These are phyloP conservation scores for Ursus arctos DNA, from an alignment of 2,113 vertebrate genomes.

Conservation along the genomic window DNA sequence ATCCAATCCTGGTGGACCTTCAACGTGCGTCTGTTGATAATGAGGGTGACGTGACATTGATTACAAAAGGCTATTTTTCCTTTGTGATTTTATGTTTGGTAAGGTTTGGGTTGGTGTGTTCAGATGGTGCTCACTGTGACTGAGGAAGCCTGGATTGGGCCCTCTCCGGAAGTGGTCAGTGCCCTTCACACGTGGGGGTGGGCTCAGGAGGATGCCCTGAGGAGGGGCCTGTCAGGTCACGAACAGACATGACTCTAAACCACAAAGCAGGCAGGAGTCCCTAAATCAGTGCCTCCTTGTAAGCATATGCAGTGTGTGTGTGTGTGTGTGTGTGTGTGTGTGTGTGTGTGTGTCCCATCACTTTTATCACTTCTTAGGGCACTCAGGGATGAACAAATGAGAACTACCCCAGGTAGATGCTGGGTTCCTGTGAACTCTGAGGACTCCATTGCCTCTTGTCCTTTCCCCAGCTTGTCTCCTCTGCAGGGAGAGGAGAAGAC, in stretches of 20 bases:
- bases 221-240: background rate
- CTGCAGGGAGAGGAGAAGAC: background rate
- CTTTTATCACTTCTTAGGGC: background rate
- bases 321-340: background rate
- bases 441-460: background rate
- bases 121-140: background rate
- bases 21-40: background rate
- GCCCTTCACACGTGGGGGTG: background rate
- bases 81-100: background rate
- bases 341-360: background rate
- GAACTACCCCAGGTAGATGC: background rate
- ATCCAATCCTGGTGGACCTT: background rate
- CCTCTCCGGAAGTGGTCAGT: background rate
- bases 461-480: background rate
- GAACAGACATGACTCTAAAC: background rate
- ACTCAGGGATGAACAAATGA: background rate
- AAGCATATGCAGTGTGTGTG: background rate
- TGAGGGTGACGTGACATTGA: background rate
- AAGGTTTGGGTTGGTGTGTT: slow-evolving; percentile 24
- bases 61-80: background rate
- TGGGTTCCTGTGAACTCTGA: background rate
- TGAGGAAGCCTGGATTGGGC: background rate
- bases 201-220: background rate
- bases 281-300: background rate
- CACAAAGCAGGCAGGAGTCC: background rate